Conservation (phyloP, 2,797 vertebrate genomes). For the Acomys russatus region DNA sequence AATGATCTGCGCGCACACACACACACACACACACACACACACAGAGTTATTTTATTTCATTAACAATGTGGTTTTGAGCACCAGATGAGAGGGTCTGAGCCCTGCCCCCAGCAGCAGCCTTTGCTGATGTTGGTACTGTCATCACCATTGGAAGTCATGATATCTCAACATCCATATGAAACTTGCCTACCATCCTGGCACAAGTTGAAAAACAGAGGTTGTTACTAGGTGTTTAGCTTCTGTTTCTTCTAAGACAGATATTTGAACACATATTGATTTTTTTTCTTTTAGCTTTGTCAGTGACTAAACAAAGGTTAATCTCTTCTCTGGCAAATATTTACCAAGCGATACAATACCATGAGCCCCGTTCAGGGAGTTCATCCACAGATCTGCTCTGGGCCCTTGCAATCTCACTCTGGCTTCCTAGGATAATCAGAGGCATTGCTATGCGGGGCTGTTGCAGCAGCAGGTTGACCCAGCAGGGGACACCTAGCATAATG, state of each 20-base stretch:
- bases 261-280: conserved; percentile 63
- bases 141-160: not conserved
- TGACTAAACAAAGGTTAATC: conserved; percentile 69
- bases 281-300: conserved; percentile 59
- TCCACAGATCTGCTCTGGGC: not conserved
- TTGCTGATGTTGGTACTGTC: not conserved
- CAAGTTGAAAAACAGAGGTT: not conserved
- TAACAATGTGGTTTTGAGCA: not conserved
- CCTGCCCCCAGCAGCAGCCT: not conserved
- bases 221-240: conserved; percentile 17
- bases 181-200: not conserved
- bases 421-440: not conserved
- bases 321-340: conserved; percentile 67
- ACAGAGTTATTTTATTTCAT: not conserved
- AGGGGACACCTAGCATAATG: not conserved
- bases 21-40: not conserved
- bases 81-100: not conserved
- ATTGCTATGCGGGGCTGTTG: too few species aligned
- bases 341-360: not conserved
- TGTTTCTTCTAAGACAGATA: conserved; percentile 27
- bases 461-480: not conserved
- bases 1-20: too few species aligned
- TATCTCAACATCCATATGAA: not conserved
- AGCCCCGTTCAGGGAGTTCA: not conserved
- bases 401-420: not conserved